Conservation (phyloP, 2,113 vertebrate species). For the Vulpes lagopus region DNA sequence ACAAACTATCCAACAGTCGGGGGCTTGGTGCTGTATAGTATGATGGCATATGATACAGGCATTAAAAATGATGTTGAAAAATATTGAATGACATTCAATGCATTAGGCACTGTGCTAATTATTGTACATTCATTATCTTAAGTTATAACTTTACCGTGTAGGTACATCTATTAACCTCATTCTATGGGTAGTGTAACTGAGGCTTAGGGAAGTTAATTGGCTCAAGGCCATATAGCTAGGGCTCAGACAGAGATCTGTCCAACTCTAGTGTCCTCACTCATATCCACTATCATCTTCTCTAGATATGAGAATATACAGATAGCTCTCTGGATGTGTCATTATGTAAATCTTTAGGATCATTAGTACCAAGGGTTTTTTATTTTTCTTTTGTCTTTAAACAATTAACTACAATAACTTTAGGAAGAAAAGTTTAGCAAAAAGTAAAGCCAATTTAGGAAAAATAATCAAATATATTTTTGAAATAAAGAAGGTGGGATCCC, state of each 20-base stretch:
- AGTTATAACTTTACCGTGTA: neutral
- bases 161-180: neutral
- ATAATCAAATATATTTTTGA: neutral
- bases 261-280: neutral
- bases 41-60: neutral
- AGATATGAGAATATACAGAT: neutral
- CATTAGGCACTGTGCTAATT: neutral
- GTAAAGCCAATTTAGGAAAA: neutral
- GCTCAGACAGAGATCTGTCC: neutral
- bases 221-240: neutral
- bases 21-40: neutral
- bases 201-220: neutral
- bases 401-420: neutral
- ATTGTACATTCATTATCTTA: neutral
- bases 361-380: neutral
- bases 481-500: neutral
- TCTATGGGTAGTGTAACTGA: neutral
- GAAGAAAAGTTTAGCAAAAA: neutral
- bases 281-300: neutral
- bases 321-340: neutral
- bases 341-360: neutral
- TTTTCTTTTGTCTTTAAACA: neutral
- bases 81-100: neutral
- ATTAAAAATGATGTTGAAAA: neutral
- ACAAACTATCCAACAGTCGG: neutral